Conservation (phyloP, 2,888 invertebrate species). For the Psylliodes chrysocephalus region DNA sequence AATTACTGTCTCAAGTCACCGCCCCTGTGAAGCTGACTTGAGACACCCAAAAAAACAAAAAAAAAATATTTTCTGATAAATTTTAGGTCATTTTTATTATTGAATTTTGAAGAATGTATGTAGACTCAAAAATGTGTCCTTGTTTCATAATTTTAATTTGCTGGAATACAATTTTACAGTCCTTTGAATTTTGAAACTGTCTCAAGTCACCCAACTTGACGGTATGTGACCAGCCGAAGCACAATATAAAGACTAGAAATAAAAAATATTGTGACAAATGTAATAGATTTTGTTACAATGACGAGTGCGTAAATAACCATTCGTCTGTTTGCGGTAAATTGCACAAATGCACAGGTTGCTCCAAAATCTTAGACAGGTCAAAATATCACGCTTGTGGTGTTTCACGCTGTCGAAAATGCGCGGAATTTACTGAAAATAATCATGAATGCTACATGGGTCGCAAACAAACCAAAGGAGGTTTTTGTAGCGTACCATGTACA, state of each 20-base stretch:
- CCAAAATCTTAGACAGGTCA: neutral
- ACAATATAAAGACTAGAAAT: neutral
- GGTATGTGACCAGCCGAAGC: slow-evolving; percentile 2
- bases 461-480: slow-evolving; percentile 6
- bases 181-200: too few relatives aligned
- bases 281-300: slow-evolving; percentile 14
- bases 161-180: too few relatives aligned
- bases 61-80: too few relatives aligned
- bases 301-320: slow-evolving; percentile 4
- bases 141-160: too few relatives aligned
- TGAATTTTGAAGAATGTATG: too few relatives aligned
- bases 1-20: too few relatives aligned
- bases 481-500: slow-evolving; percentile 2
- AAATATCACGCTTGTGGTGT: slow-evolving; percentile 1
- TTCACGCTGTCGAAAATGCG: neutral
- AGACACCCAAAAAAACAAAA: too few relatives aligned
- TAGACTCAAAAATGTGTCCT: too few relatives aligned
- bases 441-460: neutral
- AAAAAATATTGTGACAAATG: slow-evolving; percentile 12
- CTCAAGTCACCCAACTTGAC: too few relatives aligned
- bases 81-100: too few relatives aligned
- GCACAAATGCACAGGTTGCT: neutral
- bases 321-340: neutral
- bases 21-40: too few relatives aligned
- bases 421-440: neutral